Evolutionary conservation across 37 sponge, comb jelly and placozoan species (phyloP).

Genomic region (Crambe crambe): DNA sequence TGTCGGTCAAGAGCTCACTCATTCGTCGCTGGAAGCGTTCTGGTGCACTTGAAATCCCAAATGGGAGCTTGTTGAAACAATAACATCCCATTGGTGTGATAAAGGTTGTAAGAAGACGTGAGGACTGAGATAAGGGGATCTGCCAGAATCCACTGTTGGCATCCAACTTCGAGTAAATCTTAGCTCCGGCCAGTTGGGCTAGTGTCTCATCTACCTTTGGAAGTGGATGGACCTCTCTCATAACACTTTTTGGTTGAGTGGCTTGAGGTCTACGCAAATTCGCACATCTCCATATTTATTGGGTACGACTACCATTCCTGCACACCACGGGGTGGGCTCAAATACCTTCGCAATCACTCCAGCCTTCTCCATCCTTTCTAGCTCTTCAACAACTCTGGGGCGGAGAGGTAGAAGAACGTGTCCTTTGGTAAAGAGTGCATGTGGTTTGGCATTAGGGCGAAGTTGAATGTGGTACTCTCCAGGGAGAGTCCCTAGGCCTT

Average conservation of each 20-base stretch:
- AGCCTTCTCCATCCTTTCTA: too few species aligned
- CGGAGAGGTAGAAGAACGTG: slow-evolving; percentile 48
- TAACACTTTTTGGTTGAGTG: too few species aligned
- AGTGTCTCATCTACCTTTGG: slow-evolving; percentile 61
- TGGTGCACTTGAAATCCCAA: too few species aligned
- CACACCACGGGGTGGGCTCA: slow-evolving; percentile 56
- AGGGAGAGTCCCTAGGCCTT: slow-evolving; percentile 33
- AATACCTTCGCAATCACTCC: slow-evolving; percentile 52
- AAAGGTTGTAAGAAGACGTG: too few species aligned
- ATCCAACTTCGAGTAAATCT: slow-evolving; percentile 46
- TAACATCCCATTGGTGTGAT: slow-evolving; percentile 22
- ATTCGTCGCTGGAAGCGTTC: too few species aligned
- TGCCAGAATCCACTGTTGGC: slow-evolving; percentile 69
- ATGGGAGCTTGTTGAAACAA: too few species aligned
- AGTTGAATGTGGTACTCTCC: slow-evolving; percentile 44
- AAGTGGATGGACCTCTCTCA: slow-evolving; percentile 49
- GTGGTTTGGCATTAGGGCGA: slow-evolving; percentile 22
- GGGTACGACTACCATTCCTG: slow-evolving; percentile 58
- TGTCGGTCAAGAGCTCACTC: slow-evolving; percentile 25
- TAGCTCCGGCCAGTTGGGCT: slow-evolving; percentile 59
- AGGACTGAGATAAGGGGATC: slow-evolving; percentile 28
- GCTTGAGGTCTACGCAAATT: slow-evolving; percentile 63
- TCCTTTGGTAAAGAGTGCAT: slow-evolving; percentile 43
- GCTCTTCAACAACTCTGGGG: slow-evolving; percentile 28
- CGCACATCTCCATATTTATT: slow-evolving; percentile 27